Evolutionary conservation across 2,888 invertebrate species (phyloP).

Genomic region (Agriopis leucophaearia): DNA sequence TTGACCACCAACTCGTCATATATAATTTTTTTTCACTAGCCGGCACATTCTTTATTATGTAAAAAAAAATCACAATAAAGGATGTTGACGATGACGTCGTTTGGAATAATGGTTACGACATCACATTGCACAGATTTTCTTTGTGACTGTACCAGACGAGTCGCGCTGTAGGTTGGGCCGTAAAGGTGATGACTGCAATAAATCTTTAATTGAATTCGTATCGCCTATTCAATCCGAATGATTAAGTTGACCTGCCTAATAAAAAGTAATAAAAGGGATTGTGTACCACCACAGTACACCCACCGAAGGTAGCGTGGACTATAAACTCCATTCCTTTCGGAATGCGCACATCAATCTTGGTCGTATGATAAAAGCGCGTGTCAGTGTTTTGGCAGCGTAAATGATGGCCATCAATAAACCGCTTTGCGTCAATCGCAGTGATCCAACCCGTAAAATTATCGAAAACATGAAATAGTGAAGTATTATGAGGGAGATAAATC

Average conservation of each 20-base stretch:
- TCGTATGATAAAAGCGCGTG: slow-evolving; percentile 54
- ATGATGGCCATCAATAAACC: slow-evolving; percentile 60
- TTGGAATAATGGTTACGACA: not conserved
- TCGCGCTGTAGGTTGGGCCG: slow-evolving; percentile 43
- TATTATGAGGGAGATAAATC: too few relatives aligned
- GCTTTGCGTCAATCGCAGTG: slow-evolving; percentile 55
- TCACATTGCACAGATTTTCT: not conserved
- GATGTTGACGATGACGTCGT: not conserved
- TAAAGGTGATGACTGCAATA: slow-evolving; percentile 66
- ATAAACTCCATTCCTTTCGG: slow-evolving; percentile 36
- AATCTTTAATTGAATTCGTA: slow-evolving; percentile 76
- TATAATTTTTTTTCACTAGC: too few relatives aligned
- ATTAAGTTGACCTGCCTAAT: slow-evolving; percentile 57
- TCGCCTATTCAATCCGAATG: slow-evolving; percentile 67
- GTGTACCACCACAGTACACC: slow-evolving; percentile 29
- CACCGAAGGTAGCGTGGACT: slow-evolving; percentile 26
- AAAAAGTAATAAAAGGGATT: slow-evolving; percentile 49
- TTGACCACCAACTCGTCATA: too few relatives aligned
- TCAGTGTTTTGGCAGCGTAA: slow-evolving; percentile 61
- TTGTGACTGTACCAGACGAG: slow-evolving; percentile 43
- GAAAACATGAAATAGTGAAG: slow-evolving; percentile 11
- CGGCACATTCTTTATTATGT: too few relatives aligned
- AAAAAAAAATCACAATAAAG: too few relatives aligned
- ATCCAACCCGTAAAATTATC: slow-evolving; percentile 25
- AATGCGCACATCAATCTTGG: slow-evolving; percentile 55